A percentile compares a stretch with the other conserved stretches of the same genome.
Conservation (phyloP, 2,888 invertebrate species). For the Pristionchus maxplancki region DNA sequence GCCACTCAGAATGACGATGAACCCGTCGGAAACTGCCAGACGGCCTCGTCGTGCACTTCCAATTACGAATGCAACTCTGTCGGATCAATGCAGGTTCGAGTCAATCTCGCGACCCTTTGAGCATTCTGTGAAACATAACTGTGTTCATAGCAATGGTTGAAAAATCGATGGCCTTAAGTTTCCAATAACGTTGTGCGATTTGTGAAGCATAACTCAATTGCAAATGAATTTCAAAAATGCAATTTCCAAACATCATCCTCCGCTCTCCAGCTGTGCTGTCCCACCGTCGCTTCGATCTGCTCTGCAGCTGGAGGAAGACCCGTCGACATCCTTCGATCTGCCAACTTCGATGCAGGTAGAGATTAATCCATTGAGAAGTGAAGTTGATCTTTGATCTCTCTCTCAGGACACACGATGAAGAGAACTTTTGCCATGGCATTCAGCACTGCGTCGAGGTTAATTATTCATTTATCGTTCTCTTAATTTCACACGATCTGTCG, state of each 20-base stretch:
- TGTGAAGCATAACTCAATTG: neutral
- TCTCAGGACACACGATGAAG: slow-evolving; percentile 61
- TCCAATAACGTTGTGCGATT: too few relatives aligned
- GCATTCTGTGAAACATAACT: neutral
- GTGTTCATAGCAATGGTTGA: neutral
- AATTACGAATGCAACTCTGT: slow-evolving; percentile 76
- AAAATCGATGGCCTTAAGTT: neutral
- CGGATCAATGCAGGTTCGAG: slow-evolving; percentile 69
- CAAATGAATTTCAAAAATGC: too few relatives aligned
- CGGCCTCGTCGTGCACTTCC: slow-evolving; percentile 72
- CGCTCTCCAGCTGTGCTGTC: slow-evolving; percentile 70
- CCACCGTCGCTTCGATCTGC: slow-evolving; percentile 74
- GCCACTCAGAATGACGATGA: slow-evolving; percentile 73
- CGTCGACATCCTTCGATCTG: slow-evolving; percentile 68
- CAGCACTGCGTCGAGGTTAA: slow-evolving; percentile 59
- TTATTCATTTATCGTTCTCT: neutral
- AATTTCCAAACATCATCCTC: neutral
- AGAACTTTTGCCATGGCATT: slow-evolving; percentile 70
- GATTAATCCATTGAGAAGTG: neutral
- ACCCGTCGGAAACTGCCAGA: slow-evolving; percentile 75
- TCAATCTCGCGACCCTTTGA: neutral
- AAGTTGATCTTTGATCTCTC: neutral
- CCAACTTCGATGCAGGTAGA: slow-evolving; percentile 72
- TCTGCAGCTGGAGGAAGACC: slow-evolving; percentile 70
- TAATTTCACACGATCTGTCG: neutral